A percentile compares a stretch with the other conserved stretches of the same genome.
phyloP scores from a whole-genome alignment of 2,113 vertebrate species.

The Apodemus speciosus region DNA sequence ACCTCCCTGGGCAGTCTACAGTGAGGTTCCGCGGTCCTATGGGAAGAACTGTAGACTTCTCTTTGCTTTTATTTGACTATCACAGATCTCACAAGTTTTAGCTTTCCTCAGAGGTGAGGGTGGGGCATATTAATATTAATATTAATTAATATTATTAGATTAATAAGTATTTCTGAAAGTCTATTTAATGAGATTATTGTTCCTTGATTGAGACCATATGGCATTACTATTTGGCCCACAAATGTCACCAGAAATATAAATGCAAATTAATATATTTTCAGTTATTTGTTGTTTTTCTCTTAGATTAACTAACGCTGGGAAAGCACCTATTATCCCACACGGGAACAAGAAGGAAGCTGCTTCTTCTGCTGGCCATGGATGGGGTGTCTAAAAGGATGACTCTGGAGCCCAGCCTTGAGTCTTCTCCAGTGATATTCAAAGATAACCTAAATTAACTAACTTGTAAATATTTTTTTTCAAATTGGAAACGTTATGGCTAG shows the following conservation, averaged over 20 bases:
- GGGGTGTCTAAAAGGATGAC: neutral
- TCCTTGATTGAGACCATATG: conserved; percentile 27
- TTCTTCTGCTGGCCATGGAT: neutral
- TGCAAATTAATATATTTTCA: conserved; percentile 54
- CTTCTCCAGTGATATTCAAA: neutral
- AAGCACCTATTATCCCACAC: conserved; percentile 68
- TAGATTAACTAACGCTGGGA: conserved; percentile 54
- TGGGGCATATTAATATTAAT: neutral
- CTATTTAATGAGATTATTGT: conserved; percentile 53
- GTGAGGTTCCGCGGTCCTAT: neutral
- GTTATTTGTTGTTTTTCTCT: conserved; percentile 59
- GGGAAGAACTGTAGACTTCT: conserved; percentile 34
- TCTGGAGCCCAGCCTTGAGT: neutral
- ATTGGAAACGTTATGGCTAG: conserved; percentile 18
- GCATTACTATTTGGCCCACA: conserved; percentile 52
- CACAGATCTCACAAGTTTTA: conserved; percentile 18
- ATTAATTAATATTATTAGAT: neutral
- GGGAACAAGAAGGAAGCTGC: conserved; percentile 27
- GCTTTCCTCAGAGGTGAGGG: neutral
- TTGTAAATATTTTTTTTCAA: conserved; percentile 31
- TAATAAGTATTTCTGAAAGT: conserved; percentile 52
- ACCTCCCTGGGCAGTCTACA: neutral
- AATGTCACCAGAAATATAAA: conserved; percentile 64
- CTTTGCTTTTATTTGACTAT: conserved; percentile 33
- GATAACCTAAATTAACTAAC: conserved; percentile 32